Evolutionary conservation across 2,113 vertebrate genomes (phyloP).

Genomic region (Alosa alosa): DNA sequence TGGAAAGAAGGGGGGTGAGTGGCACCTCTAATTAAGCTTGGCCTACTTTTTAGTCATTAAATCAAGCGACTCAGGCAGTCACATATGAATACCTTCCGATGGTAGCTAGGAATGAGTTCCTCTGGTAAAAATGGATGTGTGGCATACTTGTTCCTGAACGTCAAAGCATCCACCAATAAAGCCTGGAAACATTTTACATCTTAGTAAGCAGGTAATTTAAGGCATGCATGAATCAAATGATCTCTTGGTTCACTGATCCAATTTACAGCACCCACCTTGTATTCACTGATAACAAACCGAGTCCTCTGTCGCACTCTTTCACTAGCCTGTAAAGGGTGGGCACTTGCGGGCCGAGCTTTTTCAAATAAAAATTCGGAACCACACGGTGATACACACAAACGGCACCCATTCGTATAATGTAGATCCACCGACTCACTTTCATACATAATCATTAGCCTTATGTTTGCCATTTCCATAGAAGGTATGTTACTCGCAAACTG

Average conservation of each 20-base stretch:
- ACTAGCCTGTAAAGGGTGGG: conserved; percentile 68
- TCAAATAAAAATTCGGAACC: conserved; percentile 80
- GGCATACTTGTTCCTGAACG: conserved; percentile 83
- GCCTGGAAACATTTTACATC: conserved; percentile 63
- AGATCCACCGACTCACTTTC: conserved; percentile 80
- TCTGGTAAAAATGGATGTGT: conserved; percentile 78
- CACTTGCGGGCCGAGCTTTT: conserved; percentile 52
- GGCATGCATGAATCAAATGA: background rate
- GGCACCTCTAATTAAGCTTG: too few relatives aligned
- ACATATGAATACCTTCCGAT: conserved; percentile 69
- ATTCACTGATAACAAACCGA: conserved; percentile 77
- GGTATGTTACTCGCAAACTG: background rate
- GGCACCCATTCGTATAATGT: conserved; percentile 66
- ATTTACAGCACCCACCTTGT: conserved; percentile 65
- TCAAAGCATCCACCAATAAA: conserved; percentile 69
- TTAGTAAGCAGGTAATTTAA: background rate
- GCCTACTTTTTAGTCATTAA: too few relatives aligned
- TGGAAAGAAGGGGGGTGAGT: conserved; percentile 47
- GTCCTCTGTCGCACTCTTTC: conserved; percentile 76
- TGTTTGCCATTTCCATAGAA: conserved; percentile 16
- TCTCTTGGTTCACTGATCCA: background rate
- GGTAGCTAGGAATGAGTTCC: conserved; percentile 68
- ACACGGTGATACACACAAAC: conserved; percentile 80
- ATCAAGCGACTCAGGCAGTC: too few relatives aligned
- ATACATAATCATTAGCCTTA: conserved; percentile 73